Conservation (phyloP, 2,113 vertebrate species). For the Paramormyrops kingsleyae region DNA sequence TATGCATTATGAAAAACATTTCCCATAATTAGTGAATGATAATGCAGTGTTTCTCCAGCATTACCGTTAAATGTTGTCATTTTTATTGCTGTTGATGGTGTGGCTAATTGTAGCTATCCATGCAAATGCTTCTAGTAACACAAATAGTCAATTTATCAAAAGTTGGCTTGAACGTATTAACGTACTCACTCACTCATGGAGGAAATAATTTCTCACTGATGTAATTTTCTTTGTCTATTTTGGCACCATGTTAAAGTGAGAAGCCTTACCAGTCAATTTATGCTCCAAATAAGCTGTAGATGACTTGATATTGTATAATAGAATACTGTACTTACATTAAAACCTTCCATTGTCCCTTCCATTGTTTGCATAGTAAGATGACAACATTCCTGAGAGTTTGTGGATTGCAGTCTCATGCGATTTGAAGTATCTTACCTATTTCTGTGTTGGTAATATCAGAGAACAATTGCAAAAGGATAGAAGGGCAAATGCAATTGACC, state of each 20-base stretch:
- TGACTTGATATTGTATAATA: conserved; percentile 47
- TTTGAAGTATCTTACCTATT: not conserved
- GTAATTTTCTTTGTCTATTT: not conserved
- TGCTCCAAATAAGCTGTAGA: conserved; percentile 32
- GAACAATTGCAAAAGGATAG: not conserved
- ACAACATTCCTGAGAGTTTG: not conserved
- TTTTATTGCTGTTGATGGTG: not conserved
- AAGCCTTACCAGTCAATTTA: not conserved
- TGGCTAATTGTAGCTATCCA: not conserved
- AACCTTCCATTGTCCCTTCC: conserved; percentile 29
- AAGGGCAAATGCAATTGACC: not conserved
- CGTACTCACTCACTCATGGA: not conserved
- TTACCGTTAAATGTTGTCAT: not conserved
- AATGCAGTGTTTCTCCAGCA: not conserved
- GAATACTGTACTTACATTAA: conserved; percentile 52
- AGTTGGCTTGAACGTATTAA: not conserved
- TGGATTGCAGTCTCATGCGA: not conserved
- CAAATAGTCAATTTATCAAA: not conserved
- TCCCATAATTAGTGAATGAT: not conserved
- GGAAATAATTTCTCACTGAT: not conserved
- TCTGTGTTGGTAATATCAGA: not conserved
- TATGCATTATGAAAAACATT: not conserved
- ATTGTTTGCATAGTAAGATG: not conserved
- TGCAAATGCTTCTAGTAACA: not conserved
- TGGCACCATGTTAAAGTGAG: not conserved